These are phyloP conservation scores for Zaprionus vittiger DNA, from an alignment of 1,140 invertebrate species.

Conservation along the genomic window DNA sequence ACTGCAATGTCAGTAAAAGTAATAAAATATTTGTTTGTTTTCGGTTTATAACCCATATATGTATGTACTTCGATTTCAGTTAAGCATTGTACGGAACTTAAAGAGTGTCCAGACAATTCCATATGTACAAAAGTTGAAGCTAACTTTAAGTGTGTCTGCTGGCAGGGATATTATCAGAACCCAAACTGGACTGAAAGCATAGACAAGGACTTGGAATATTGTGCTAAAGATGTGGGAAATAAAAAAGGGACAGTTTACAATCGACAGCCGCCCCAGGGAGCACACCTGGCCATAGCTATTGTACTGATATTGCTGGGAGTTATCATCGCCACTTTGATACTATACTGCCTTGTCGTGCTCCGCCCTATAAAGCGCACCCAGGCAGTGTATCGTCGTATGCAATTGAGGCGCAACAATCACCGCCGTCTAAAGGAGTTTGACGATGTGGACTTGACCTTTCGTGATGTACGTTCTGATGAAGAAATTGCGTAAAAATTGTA, in stretches of 20 bases:
- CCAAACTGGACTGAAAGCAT: constrained; percentile 27
- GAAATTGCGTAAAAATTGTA: background rate
- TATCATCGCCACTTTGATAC: constrained; percentile 28
- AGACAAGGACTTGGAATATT: constrained; percentile 40
- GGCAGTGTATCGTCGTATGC: constrained; percentile 31
- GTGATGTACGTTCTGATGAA: background rate
- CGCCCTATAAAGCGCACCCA: constrained; percentile 44
- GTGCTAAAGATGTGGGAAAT: constrained; percentile 14
- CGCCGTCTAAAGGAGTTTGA: constrained; percentile 43
- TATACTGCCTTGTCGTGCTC: constrained; percentile 43
- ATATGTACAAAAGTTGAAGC: constrained; percentile 31
- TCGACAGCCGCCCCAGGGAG: constrained; percentile 14
- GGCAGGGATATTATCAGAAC: constrained; percentile 35
- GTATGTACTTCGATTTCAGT: constrained; percentile 17
- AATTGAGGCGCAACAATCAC: constrained; percentile 35
- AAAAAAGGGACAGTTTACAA: constrained; percentile 23
- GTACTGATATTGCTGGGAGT: constrained; percentile 40
- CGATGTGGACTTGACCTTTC: constrained; percentile 46
- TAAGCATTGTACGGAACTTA: constrained; percentile 26
- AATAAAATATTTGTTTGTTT: background rate
- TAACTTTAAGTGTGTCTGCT: constrained; percentile 32
- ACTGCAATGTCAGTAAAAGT: constrained; percentile 26
- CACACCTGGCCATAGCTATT: constrained; percentile 41
- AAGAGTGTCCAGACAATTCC: constrained; percentile 35
- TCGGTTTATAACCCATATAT: background rate